Conservation (phyloP, 2,113 vertebrate species). For the Pelobates fuscus region DNA sequence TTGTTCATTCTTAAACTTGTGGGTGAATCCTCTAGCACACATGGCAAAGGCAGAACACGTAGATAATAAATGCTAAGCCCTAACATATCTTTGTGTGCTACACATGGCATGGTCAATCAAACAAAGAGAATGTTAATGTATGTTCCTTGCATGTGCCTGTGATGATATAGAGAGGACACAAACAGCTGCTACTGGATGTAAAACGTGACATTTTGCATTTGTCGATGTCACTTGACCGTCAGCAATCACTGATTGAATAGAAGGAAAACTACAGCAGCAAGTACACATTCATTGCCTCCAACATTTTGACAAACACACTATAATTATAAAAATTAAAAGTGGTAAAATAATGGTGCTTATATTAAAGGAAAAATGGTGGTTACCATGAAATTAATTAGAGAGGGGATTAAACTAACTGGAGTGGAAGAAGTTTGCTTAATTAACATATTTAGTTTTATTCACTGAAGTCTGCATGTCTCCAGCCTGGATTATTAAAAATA, state of each 20-base stretch:
- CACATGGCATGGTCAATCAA: constrained; percentile 36
- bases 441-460: too few relatives aligned
- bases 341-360: too few relatives aligned
- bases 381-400: too few relatives aligned
- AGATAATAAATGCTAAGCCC: constrained; percentile 16
- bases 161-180: constrained; percentile 15
- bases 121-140: constrained; percentile 40
- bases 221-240: constrained; percentile 24
- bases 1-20: neutral
- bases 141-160: constrained; percentile 39
- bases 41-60: constrained; percentile 1
- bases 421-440: too few relatives aligned
- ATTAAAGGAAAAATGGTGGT: too few relatives aligned
- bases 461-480: too few relatives aligned
- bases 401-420: too few relatives aligned
- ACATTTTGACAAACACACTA: too few relatives aligned
- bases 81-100: constrained; percentile 30
- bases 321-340: too few relatives aligned
- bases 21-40: constrained; percentile 5
- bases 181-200: constrained; percentile 45
- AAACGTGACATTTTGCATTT: constrained; percentile 20
- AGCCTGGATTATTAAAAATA: too few relatives aligned
- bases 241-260: neutral
- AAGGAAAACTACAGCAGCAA: neutral
- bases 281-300: too few relatives aligned